Evolutionary conservation across 2,888 invertebrate genomes (phyloP).

Genomic region (Eurois occulta): DNA sequence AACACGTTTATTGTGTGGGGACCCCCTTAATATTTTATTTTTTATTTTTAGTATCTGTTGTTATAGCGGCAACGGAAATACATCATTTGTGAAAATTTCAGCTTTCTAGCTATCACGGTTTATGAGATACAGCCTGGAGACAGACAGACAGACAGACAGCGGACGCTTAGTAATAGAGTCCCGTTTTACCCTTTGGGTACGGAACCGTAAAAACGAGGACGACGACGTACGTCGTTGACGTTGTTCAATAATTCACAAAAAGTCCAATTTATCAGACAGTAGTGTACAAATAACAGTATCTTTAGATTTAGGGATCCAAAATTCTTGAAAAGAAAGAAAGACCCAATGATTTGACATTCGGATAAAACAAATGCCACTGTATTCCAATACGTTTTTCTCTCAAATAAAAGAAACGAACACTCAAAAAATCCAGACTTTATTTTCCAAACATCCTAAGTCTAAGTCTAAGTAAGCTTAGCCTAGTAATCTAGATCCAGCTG

Average conservation of each 20-base stretch:
- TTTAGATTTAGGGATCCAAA: neutral
- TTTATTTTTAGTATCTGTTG: too few relatives aligned
- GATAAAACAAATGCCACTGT: neutral
- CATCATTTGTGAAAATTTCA: too few relatives aligned
- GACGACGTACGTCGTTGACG: too few relatives aligned
- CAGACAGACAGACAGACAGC: too few relatives aligned
- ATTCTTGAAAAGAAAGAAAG: neutral
- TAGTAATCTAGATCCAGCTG: conserved; percentile 57
- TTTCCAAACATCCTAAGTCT: conserved; percentile 22
- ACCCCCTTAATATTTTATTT: too few relatives aligned
- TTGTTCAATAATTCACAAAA: conserved; percentile 5
- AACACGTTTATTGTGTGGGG: too few relatives aligned
- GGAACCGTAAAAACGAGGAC: too few relatives aligned
- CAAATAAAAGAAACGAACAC: neutral
- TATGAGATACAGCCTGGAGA: too few relatives aligned
- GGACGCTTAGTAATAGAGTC: too few relatives aligned
- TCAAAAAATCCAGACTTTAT: conserved; percentile 15
- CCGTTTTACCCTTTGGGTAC: too few relatives aligned
- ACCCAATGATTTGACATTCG: neutral
- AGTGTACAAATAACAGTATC: neutral
- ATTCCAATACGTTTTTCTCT: neutral
- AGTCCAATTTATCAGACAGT: neutral
- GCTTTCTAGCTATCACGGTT: too few relatives aligned
- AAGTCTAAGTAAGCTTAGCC: conserved; percentile 27
- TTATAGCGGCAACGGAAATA: too few relatives aligned